A percentile compares a stretch with the other conserved stretches of the same genome.
Evolutionary conservation across 2,888 invertebrate species (phyloP).

Genomic region (Drymonia ruficornis): DNA sequence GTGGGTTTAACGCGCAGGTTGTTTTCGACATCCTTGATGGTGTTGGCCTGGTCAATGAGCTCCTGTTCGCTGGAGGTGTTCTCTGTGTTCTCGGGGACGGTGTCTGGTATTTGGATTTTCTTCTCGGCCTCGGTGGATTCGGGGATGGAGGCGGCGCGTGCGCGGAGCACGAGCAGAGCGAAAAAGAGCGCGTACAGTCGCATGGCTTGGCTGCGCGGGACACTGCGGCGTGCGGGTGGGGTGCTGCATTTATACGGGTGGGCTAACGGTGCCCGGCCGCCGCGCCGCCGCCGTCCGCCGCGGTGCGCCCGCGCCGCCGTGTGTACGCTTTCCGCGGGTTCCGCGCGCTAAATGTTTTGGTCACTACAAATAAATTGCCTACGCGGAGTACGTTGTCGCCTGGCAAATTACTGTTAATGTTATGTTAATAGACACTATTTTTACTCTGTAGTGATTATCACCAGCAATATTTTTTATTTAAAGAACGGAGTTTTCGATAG

Average conservation of each 20-base stretch:
- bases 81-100: conserved; percentile 42
- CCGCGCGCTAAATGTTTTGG: conserved; percentile 65
- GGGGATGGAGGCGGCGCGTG: conserved; percentile 63
- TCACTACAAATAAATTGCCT: conserved; percentile 66
- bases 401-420: conserved; percentile 37
- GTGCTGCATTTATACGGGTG: conserved; percentile 66
- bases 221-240: conserved; percentile 56
- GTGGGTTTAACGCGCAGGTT: conserved; percentile 48
- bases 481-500: background rate
- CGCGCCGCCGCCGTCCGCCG: too few relatives aligned
- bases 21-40: conserved; percentile 57
- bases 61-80: conserved; percentile 52
- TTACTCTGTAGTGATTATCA: background rate
- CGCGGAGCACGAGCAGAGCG: conserved; percentile 56
- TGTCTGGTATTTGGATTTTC: conserved; percentile 33
- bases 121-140: conserved; percentile 37
- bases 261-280: conserved; percentile 67
- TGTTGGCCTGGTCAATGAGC: conserved; percentile 49
- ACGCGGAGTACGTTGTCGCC: conserved; percentile 31
- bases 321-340: conserved; percentile 58
- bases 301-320: conserved; percentile 44
- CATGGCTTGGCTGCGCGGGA: conserved; percentile 64
- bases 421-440: conserved; percentile 4
- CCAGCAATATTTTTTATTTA: background rate
- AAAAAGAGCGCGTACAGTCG: conserved; percentile 66